Percentiles rank a stretch among this genome's conserved stretches.
phyloP scores from a whole-genome alignment of 2,888 invertebrate genomes.

The Teinopalpus imperialis region DNA sequence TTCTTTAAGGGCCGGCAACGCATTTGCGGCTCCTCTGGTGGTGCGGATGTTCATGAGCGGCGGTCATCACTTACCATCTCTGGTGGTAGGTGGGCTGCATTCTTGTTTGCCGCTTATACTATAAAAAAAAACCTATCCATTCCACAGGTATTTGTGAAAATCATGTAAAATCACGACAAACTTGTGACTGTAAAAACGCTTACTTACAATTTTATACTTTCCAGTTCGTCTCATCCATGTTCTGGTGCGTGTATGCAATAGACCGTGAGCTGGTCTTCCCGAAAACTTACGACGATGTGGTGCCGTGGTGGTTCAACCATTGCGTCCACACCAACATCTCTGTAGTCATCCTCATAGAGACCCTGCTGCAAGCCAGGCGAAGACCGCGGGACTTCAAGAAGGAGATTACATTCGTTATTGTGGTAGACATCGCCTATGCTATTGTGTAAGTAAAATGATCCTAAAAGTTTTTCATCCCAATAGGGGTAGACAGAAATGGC shows the following conservation, averaged over 20 bases:
- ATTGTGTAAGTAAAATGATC: constrained; percentile 61
- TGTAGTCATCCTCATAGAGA: constrained; percentile 69
- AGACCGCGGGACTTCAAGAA: constrained; percentile 47
- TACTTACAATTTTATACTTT: constrained; percentile 40
- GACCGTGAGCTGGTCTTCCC: constrained; percentile 83
- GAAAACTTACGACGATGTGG: constrained; percentile 66
- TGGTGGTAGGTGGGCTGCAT: too few species aligned
- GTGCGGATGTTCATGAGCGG: too few species aligned
- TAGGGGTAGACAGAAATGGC: too few species aligned
- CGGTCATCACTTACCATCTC: too few species aligned
- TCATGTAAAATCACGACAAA: too few species aligned
- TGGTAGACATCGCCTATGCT: constrained; percentile 51
- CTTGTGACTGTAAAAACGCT: too few species aligned
- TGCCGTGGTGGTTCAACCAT: constrained; percentile 83
- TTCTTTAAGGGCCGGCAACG: too few species aligned
- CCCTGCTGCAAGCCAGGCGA: constrained; percentile 59
- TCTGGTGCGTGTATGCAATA: constrained; percentile 78
- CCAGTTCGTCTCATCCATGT: constrained; percentile 76
- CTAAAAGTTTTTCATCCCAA: too few species aligned
- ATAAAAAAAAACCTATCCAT: too few species aligned
- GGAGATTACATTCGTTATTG: constrained; percentile 46
- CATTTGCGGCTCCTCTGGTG: too few species aligned
- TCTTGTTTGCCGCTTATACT: too few species aligned
- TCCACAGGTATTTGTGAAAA: too few species aligned
- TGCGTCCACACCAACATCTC: constrained; percentile 80